Conservation (phyloP, 2,888 invertebrate species). For the Apodemia hepburni region DNA sequence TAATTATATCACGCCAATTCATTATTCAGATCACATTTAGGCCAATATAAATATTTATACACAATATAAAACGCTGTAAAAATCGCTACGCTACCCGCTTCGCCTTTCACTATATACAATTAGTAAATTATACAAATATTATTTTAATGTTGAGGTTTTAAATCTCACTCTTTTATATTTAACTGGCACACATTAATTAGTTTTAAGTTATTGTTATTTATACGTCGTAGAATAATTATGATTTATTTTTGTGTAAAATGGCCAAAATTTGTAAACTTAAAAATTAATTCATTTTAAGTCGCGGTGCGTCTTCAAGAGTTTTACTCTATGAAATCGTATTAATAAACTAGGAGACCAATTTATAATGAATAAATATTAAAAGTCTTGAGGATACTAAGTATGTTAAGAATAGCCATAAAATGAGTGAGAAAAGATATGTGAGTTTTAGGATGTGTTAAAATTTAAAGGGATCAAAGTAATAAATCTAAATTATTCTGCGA, state of each 20-base stretch:
- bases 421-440: not conserved
- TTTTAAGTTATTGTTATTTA: slow-evolving; percentile 8
- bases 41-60: too few relatives aligned
- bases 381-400: too few relatives aligned
- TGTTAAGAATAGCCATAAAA: too few relatives aligned
- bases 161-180: slow-evolving; percentile 9
- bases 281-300: too few relatives aligned
- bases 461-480: not conserved
- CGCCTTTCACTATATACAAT: not conserved
- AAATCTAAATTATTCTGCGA: not conserved
- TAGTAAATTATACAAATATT: slow-evolving; percentile 6
- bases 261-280: too few relatives aligned
- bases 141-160: slow-evolving; percentile 5
- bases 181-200: slow-evolving; percentile 6
- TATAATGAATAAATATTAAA: too few relatives aligned
- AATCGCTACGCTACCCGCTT: not conserved
- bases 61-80: too few relatives aligned
- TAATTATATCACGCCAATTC: too few relatives aligned
- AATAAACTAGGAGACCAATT: too few relatives aligned
- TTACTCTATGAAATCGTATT: too few relatives aligned
- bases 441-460: not conserved
- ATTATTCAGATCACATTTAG: too few relatives aligned
- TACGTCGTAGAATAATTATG: not conserved
- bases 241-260: not conserved
- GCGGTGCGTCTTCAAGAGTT: too few relatives aligned